Base-by-base conservation (phyloP, 2,888 invertebrate species). In the Hoplodrina ambigua region DNA sequence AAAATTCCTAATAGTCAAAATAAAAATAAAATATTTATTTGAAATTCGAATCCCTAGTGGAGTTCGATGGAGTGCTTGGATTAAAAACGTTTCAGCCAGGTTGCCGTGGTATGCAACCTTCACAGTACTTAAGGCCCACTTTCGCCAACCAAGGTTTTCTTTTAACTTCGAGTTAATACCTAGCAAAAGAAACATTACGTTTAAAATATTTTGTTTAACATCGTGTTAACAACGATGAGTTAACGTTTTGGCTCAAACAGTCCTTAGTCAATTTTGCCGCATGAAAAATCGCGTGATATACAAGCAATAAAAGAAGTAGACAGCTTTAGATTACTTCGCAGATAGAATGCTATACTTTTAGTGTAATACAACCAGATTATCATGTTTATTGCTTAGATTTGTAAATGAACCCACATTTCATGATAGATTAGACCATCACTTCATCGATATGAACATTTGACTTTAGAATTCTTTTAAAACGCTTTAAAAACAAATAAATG, bases 271-370 rank as follows among this genome's bases (percentile, higher is more conserved):
- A 60, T 54, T 57, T 58, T 60, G n/a, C 55, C 57, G 64, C 74
- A 56, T 72, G 64, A 53, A 44, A 30, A 60, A 1, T 56, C 59
- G 15, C 30, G 59, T 55, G 75, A 59, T n/a, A 17, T 58, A 52
- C 30, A 57, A 56, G 56, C 62, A 72, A 76, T 67, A 53, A 55
- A 37, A 33, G n/a, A 53, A 30, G 52, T 20, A 55, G 59, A 62
- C 57, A 20, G 30, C 19, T 65, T 62, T n/a, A 44, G 55, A 74
- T 69, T 54, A 54, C 20, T 72, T 46, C 5, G 20, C 19, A 55
- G 7, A 63, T 63, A 20, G 17, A 8, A 33, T 49, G 41, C 8
- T 19, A 50, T 72, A 52, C 44, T n/a, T 57, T 25, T 46, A 25
- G 11, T 19, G 33, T 25, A 52, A 54, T 69, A 19, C 17, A 53